Percentiles rank a stretch among this genome's conserved stretches.
Conservation (phyloP, 2,113 vertebrate genomes). For the Oryctolagus cuniculus region mOryCun1.1 NC_091441.1:31454501-31455000, state of each 20-base stretch:
- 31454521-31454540: too few relatives aligned
- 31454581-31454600: not conserved
- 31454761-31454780: too few relatives aligned
- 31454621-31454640: not conserved
- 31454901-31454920: too few relatives aligned
- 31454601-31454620: not conserved
- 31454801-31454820: not conserved
- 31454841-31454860: too few relatives aligned
- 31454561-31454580: not conserved
- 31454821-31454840: not conserved
- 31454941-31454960: too few relatives aligned
- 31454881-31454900: too few relatives aligned
- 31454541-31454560: too few relatives aligned
- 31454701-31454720: not conserved
- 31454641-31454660: not conserved
- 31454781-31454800: not conserved
- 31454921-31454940: too few relatives aligned
- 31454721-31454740: not conserved
- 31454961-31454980: too few relatives aligned
- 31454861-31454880: too few relatives aligned
- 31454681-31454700: not conserved
- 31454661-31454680: not conserved
- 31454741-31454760: not conserved
- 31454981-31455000: too few relatives aligned
- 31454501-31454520: too few relatives aligned